Base-by-base conservation (phyloP, 2,888 invertebrate genomes). In the Corbicula japonica region DNA sequence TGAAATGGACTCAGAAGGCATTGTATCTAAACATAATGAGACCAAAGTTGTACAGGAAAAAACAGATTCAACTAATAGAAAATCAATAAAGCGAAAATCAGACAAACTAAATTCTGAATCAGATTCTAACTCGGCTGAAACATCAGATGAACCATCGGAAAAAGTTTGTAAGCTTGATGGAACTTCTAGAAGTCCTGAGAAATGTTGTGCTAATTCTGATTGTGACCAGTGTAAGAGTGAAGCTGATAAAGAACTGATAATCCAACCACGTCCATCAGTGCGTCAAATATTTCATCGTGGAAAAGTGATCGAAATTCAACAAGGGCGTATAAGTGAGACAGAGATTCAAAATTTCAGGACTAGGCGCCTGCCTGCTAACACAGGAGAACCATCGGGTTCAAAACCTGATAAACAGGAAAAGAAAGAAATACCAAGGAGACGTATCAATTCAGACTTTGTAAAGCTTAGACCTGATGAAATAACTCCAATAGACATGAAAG, bases 221-320 rank as follows among this genome's bases (percentile, higher is more conserved):
- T 62, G 62, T 30, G 56, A 44, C 21, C 18, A 41, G 38, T 74
- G 74, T 74, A 52, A 52, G 3, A 54, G 54, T 23, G 10, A 18
- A 23, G 12, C 23, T 6, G 23, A 23, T 15, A 54, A 26, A 18
- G 18, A n/a, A n/a, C n/a, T n/a, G n/a, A n/a, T n/a, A n/a, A n/a
- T n/a, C n/a, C n/a, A 2, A 23, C 6, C 23, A 34, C 38, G 70
- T 23, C 58, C 70, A 54, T 30, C 75, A 21, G 70, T 80, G 4
- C 46, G 83, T 4, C 80, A 77, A 32, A 54, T 83, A 6, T 52
- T 80, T 62, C 83, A 83, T 75, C 72, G 72, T 35, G 83, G 83
- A 21, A 83, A 72, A 65, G 75, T 83, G 58, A 73, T 77, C 69
- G 77, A 83, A 68, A 80, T 83, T 48, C 69, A 77, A 41, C 69